Conservation (phyloP, 1,140 invertebrate genomes). For the Pseudomyrmex pallidus region DNA sequence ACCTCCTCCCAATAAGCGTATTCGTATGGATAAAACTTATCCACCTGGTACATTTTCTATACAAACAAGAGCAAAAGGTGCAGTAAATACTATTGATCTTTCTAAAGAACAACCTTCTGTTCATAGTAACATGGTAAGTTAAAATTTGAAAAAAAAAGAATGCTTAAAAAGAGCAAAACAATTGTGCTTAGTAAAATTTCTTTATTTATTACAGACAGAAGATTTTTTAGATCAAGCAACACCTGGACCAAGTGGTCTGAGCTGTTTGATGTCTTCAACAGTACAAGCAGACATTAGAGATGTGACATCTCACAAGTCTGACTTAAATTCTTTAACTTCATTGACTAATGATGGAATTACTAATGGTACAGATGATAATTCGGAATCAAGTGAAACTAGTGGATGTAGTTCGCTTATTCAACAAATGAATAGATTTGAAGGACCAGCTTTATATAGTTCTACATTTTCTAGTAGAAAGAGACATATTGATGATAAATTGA, state of each 20-base stretch:
- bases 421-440: constrained; percentile 82
- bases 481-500: constrained; percentile 79
- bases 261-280: constrained; percentile 80
- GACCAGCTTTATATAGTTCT: constrained; percentile 74
- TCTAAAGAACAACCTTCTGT: constrained; percentile 70
- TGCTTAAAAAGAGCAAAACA: neutral
- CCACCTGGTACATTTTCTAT: constrained; percentile 83
- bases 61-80: constrained; percentile 71
- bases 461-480: constrained; percentile 78
- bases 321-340: constrained; percentile 76
- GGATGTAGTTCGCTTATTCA: constrained; percentile 85
- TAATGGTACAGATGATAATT: constrained; percentile 84
- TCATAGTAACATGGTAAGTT: constrained; percentile 70
- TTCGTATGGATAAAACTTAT: constrained; percentile 82
- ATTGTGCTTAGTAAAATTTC: constrained; percentile 1
- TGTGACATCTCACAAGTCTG: constrained; percentile 69
- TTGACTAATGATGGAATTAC: constrained; percentile 78
- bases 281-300: constrained; percentile 71
- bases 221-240: constrained; percentile 78
- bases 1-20: constrained; percentile 81
- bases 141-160: neutral
- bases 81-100: constrained; percentile 64
- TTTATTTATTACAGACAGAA: constrained; percentile 71
- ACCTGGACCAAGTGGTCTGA: constrained; percentile 77
- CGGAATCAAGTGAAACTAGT: constrained; percentile 85